Evolutionary conservation across 2,113 vertebrate species (phyloP).

Genomic region (Clarias gariepinus): DNA sequence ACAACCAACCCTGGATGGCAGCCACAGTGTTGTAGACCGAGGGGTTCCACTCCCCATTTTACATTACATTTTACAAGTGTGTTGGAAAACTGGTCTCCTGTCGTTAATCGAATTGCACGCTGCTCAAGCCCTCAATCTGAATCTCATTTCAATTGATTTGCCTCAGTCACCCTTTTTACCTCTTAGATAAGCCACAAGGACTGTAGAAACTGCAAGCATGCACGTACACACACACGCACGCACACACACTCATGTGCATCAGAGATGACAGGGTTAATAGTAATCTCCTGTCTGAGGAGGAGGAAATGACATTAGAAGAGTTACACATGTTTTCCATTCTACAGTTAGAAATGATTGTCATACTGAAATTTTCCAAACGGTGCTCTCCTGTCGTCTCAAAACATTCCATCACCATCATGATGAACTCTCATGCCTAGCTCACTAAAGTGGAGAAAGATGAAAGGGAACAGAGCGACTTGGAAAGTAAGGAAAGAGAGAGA

Average conservation of each 20-base stretch:
- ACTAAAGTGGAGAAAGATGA: neutral
- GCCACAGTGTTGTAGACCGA: neutral
- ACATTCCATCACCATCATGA: neutral
- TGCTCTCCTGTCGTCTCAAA: neutral
- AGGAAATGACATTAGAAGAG: neutral
- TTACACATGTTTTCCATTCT: neutral
- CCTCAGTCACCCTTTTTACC: neutral
- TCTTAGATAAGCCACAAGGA: conserved; percentile 14
- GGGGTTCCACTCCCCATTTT: neutral
- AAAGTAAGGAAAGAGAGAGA: neutral
- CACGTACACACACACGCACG: conserved; percentile 11
- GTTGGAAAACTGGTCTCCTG: conserved; percentile 21
- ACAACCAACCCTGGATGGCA: neutral
- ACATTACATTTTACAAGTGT: neutral
- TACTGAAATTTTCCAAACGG: neutral
- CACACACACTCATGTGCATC: neutral
- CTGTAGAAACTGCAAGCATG: conserved; percentile 3
- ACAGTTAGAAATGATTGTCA: neutral
- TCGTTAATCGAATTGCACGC: conserved; percentile 44
- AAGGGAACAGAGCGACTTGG: neutral
- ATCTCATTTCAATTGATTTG: conserved; percentile 44
- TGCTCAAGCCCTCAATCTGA: conserved; percentile 26
- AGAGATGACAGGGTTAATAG: conserved; percentile 1
- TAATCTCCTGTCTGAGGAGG: neutral
- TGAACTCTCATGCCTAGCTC: neutral